Evolutionary conservation across 1,140 invertebrate species (phyloP), one percentile per base, ranked within the genome.

Genomic region (Armadillidium nasatum): DNA sequence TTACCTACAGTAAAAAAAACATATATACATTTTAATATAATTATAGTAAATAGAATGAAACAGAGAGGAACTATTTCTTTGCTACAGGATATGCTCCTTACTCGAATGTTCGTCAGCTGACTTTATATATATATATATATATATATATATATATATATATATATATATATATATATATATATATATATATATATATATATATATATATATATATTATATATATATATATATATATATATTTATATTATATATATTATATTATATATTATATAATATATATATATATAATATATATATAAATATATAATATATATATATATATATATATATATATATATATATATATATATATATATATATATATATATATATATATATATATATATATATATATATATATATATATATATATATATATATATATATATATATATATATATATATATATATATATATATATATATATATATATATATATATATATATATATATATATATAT

Each of bases 371-470:
- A 76, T 54, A 43, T 45, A 74, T 45, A 70, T 19, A 74, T 45
- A 74, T 19, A 70, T 45, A 74, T 71, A 74, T 54, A 74, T 54
- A 70, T 54, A 70, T 54, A 74, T 71, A 74, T 71, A 74, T 71
- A 74, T 33, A 70, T 71, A 74, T 71, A 74, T 71, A 70, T 22
- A 74, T 71, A 74, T 71, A 74, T 71, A 74, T 71, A 74, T 71
- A 74, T 71, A 70, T 33, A 70, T 71, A 74, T 33, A 74, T 71
- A 74, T 71, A 70, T 54, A 74, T 71, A 74, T 71, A 74, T 71
- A 74, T 7, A 70, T 71, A 74, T 71, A 33, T 72, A 33, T 33
- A 73, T 33, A 75, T 70, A 68, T 33, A 43, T n/a, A 76, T 23
- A 74, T 19, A 60, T 71, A 76, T 3, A 76, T 22, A 76, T 46